Percentiles rank a stretch among this genome's conserved stretches.
phyloP scores from a whole-genome alignment of 2,113 vertebrate species.

The Chrysochloris asiatica region DNA sequence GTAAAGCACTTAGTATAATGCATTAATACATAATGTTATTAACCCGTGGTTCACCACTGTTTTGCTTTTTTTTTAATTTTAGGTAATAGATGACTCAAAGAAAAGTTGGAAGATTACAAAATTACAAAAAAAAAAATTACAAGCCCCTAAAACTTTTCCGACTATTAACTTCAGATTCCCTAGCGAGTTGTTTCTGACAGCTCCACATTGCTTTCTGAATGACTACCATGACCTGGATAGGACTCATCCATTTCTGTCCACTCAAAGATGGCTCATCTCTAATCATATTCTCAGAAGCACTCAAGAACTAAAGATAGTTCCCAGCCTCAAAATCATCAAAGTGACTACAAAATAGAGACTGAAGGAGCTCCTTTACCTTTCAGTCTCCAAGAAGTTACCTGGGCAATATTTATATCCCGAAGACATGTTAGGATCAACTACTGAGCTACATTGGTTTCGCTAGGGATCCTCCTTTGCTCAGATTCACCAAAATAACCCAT shows the following conservation, averaged over 20 bases:
- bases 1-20: neutral
- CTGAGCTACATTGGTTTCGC: neutral
- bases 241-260: neutral
- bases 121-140: neutral
- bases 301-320: neutral
- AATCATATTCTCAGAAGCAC: neutral
- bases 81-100: neutral
- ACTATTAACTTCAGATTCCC: neutral
- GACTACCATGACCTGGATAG: neutral
- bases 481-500: neutral
- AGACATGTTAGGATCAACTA: neutral
- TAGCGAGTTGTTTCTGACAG: neutral
- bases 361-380: neutral
- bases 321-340: neutral
- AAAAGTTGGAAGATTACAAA: conserved; percentile 27
- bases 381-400: too few relatives aligned
- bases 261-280: neutral
- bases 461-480: neutral
- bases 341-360: neutral
- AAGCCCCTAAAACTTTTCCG: neutral
- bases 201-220: neutral
- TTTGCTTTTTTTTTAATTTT: neutral
- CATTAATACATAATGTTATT: neutral
- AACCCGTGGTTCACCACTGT: neutral
- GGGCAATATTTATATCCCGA: neutral